Evolutionary conservation across 2,797 vertebrate species (phyloP).

Genomic region (Sebastes trivittatus): DNA sequence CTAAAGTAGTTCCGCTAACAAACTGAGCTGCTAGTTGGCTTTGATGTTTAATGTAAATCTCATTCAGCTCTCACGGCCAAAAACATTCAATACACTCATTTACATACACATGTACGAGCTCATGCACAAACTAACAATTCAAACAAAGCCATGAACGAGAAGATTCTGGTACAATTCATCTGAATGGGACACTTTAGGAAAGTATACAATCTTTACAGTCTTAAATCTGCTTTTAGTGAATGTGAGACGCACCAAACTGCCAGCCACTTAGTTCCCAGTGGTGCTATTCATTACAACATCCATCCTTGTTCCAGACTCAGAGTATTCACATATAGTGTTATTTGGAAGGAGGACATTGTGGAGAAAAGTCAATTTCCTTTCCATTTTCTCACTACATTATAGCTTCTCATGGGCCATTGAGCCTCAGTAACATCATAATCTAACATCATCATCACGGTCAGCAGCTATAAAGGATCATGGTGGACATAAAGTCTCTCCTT

Average conservation of each 20-base stretch:
- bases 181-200: background rate
- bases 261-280: background rate
- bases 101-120: background rate
- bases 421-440: constrained; percentile 19
- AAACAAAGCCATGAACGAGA: background rate
- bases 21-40: background rate
- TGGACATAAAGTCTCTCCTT: background rate
- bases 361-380: background rate
- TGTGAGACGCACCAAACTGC: background rate
- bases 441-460: constrained; percentile 15
- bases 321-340: background rate
- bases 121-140: background rate
- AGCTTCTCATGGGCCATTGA: constrained; percentile 7
- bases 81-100: background rate
- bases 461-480: constrained; percentile 2
- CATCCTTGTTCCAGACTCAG: background rate
- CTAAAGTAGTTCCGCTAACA: background rate
- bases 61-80: background rate
- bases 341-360: background rate
- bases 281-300: background rate
- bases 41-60: constrained; percentile 4
- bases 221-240: background rate
- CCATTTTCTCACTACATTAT: constrained; percentile 13
- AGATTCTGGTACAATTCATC: background rate
- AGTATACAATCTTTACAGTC: background rate